phyloP scores from a whole-genome alignment of 35 echinoderm and acorn worm genomes.

The Stichopus chloronotus region DNA sequence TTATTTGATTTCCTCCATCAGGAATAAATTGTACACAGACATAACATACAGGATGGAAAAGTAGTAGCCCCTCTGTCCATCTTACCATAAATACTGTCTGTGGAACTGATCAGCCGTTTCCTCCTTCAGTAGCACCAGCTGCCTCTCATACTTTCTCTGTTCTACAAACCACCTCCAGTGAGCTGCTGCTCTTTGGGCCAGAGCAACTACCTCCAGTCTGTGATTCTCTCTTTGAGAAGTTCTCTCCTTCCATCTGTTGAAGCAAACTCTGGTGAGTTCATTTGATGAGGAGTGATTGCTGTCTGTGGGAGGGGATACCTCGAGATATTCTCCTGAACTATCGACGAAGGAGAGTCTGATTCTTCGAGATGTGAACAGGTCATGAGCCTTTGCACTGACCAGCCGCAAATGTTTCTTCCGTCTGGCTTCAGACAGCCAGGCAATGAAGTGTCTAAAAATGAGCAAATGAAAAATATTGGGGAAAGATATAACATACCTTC shows the following conservation, averaged over 20 bases:
- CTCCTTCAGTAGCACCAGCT: not conserved
- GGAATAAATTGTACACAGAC: no score
- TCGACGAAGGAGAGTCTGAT: no score
- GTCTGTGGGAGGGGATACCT: not conserved
- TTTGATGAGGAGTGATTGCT: not conserved
- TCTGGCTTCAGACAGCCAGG: not conserved
- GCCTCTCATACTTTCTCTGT: slow-evolving; percentile 3
- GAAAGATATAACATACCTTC: no score
- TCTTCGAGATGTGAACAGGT: not conserved
- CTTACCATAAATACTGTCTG: slow-evolving; percentile 5
- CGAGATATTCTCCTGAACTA: not conserved
- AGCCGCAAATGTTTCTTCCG: not conserved
- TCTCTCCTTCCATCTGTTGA: slow-evolving; percentile 2
- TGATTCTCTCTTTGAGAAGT: not conserved
- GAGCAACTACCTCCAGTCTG: not conserved
- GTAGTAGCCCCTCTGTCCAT: no score
- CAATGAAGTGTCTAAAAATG: not conserved
- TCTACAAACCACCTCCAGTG: not conserved
- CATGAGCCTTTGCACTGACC: not conserved
- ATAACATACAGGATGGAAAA: no score
- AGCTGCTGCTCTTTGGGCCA: not conserved
- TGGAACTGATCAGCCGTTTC: not conserved
- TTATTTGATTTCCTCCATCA: no score
- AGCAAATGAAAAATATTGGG: not conserved
- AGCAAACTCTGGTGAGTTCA: not conserved